Evolutionary conservation across 2,888 invertebrate genomes (phyloP), one percentile per base, ranked within the genome.

Genomic region (Tetrapedia diversipes): DNA sequence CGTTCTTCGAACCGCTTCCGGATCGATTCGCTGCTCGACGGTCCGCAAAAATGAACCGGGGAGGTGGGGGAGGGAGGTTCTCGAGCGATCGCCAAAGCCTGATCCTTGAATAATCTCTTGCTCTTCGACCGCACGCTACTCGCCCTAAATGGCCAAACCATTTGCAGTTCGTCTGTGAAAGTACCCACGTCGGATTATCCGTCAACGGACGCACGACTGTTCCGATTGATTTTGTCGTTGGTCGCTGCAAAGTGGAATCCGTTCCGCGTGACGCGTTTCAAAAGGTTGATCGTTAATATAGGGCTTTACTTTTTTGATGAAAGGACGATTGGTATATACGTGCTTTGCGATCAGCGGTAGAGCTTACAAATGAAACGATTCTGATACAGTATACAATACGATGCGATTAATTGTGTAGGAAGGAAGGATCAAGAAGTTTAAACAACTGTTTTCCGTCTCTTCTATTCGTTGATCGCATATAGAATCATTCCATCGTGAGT

Each of bases 171-270:
- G 80, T 77, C 78, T 69, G 76, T 78, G 64, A 54, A 70, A 56
- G 47, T 45, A 81, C 74, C 81, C 83, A 76, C 66, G 80, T 81
- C 83, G 83, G 84, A 86, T 87, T 85, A 86, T 86, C 86, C 84
- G 84, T 84, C 75, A 80, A 84, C 77, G 73, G 81, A 78, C 29
- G 56, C 54, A 16, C 70, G 27, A 8, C 43, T 22, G 64, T 64
- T 76, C 67, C 39, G 64, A 68, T 74, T 54, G 56, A 61, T 65
- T 79, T 70, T 69, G n/a, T 47, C 43, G 68, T 61, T 63, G 39
- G 41, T 29, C 60, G 59, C 34, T 49, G 64, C 45, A 51, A 68
- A 56, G 49, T 34, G 51, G 47, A 61, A 78, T 65, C 53, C 67
- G 32, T 47, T 75, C 47, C 39, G 39, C 19, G 19, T n/a, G n/a